phyloP scores from a whole-genome alignment of 1,140 invertebrate genomes.

The Drosophila kepulauana region DNA sequence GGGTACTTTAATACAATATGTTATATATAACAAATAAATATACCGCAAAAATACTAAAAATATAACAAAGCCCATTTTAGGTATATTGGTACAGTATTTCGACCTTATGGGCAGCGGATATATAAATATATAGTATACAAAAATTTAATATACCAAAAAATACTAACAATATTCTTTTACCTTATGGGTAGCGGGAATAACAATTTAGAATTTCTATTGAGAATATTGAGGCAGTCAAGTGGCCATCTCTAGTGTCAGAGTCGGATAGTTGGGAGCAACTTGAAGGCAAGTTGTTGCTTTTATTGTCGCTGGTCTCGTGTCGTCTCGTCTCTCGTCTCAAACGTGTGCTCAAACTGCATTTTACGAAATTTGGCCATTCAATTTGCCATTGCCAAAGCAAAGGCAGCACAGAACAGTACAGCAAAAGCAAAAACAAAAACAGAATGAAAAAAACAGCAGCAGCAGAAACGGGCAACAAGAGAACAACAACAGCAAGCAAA shows the following conservation, averaged over 20 bases:
- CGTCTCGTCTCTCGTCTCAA: conserved; percentile 61
- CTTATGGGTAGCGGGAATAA: too few species aligned
- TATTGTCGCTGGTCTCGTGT: conserved; percentile 39
- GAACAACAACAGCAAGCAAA: conserved; percentile 31
- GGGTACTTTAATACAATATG: too few species aligned
- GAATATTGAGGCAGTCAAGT: neutral
- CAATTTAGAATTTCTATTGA: too few species aligned
- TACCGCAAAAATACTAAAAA: too few species aligned
- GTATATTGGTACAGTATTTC: too few species aligned
- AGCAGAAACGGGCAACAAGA: conserved; percentile 14
- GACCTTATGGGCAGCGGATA: too few species aligned
- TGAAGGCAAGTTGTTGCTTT: conserved; percentile 67
- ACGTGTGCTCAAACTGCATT: conserved; percentile 79
- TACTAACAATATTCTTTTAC: too few species aligned
- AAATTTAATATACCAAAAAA: too few species aligned
- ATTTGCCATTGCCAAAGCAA: conserved; percentile 67
- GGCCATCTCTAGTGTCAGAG: conserved; percentile 53
- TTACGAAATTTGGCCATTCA: conserved; percentile 78
- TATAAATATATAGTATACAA: too few species aligned
- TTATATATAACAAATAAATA: too few species aligned
- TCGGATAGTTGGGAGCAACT: conserved; percentile 29
- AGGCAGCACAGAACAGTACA: conserved; percentile 32
- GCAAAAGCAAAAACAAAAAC: conserved; percentile 33
- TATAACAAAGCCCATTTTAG: too few species aligned
- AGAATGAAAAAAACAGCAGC: conserved; percentile 35